These are phyloP conservation scores for Tetrapedia diversipes DNA, from an alignment of 2,888 invertebrate genomes.

Conservation along the genomic window DNA sequence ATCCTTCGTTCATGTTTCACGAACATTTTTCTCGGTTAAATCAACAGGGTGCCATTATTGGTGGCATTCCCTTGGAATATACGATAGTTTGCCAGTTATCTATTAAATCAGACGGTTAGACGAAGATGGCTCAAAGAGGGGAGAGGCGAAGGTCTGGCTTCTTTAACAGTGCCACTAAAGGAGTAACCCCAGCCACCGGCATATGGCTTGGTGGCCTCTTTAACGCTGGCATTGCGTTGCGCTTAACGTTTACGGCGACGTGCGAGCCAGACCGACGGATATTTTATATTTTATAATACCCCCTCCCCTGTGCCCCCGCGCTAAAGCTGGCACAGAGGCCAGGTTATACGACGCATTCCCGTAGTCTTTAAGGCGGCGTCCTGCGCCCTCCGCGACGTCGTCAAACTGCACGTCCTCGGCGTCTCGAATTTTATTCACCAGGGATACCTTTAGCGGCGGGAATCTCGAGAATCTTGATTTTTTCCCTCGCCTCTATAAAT, in stretches of 20 bases:
- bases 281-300: slow-evolving; percentile 72
- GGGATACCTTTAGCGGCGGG: not conserved
- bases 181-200: slow-evolving; percentile 14
- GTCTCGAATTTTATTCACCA: slow-evolving; percentile 48
- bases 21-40: no score
- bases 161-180: slow-evolving; percentile 69
- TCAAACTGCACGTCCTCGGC: slow-evolving; percentile 26
- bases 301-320: no score
- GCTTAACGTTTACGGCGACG: slow-evolving; percentile 61
- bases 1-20: no score
- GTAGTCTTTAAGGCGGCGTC: slow-evolving; percentile 29
- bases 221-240: slow-evolving; percentile 56
- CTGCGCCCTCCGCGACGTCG: slow-evolving; percentile 9
- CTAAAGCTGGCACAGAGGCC: slow-evolving; percentile 29
- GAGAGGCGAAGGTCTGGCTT: slow-evolving; percentile 33
- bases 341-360: slow-evolving; percentile 51
- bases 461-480: slow-evolving; percentile 32
- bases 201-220: slow-evolving; percentile 53
- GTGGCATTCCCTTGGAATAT: no score
- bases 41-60: no score
- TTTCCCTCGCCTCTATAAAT: slow-evolving; percentile 24
- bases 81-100: no score
- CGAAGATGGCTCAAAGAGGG: not conserved
- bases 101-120: not conserved
- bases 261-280: slow-evolving; percentile 56